Percentiles rank a stretch among this genome's conserved stretches.
Evolutionary conservation across 1,140 invertebrate genomes (phyloP).

Genomic region (Paralvinella palmiformis): DNA sequence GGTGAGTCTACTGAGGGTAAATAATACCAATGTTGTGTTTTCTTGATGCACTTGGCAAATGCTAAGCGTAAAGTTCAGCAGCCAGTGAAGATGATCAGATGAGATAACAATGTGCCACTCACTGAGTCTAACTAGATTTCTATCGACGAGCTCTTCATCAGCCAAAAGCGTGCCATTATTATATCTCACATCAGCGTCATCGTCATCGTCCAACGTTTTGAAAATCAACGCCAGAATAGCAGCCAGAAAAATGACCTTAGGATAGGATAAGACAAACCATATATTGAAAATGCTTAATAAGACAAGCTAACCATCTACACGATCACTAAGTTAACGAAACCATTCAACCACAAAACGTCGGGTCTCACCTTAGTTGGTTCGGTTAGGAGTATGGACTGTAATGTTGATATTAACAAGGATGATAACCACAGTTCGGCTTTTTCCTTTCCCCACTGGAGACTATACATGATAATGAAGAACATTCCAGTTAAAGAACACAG

Average conservation of each 20-base stretch:
- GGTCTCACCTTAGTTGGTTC: slow-evolving; percentile 17
- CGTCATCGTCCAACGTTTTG: slow-evolving; percentile 14
- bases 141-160: neutral
- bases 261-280: too few relatives aligned
- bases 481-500: neutral
- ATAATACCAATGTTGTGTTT: neutral
- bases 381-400: slow-evolving; percentile 10
- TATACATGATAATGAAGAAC: slow-evolving; percentile 18
- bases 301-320: too few relatives aligned
- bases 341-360: too few relatives aligned
- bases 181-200: neutral
- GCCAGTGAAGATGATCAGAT: too few relatives aligned
- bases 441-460: slow-evolving; percentile 14
- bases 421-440: slow-evolving; percentile 17
- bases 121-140: neutral
- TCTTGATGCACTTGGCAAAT: neutral
- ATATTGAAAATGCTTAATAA: too few relatives aligned
- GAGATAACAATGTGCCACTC: too few relatives aligned
- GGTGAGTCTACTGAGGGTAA: too few relatives aligned
- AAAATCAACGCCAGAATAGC: slow-evolving; percentile 8
- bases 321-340: too few relatives aligned
- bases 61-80: too few relatives aligned
- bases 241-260: slow-evolving; percentile 7
- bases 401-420: slow-evolving; percentile 9
- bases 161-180: neutral